These are phyloP conservation scores for Sebastes oblongus DNA, from an alignment of 2,797 vertebrate genomes.

Conservation along the genomic window DNA sequence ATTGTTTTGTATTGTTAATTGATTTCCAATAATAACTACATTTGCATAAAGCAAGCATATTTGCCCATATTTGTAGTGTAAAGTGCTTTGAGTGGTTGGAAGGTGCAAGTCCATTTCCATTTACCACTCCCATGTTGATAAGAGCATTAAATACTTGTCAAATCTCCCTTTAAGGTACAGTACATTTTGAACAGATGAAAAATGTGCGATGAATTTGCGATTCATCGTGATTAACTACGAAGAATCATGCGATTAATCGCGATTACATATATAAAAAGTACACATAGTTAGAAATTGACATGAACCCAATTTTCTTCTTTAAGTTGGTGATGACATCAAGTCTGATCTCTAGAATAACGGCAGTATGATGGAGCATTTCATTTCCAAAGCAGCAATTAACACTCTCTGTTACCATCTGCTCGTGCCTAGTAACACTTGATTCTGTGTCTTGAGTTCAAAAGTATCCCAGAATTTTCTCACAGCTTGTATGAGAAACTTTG, in stretches of 20 bases:
- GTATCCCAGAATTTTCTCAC: constrained; percentile 56
- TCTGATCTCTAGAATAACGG: not conserved
- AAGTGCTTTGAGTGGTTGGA: too few species aligned
- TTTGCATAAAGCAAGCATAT: too few species aligned
- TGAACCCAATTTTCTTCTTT: not conserved
- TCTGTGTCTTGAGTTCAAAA: constrained; percentile 3
- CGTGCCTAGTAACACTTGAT: not conserved
- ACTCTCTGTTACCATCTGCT: constrained; percentile 4
- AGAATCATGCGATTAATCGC: too few species aligned
- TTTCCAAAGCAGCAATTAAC: constrained; percentile 9
- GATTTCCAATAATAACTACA: too few species aligned
- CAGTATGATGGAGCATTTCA: not conserved
- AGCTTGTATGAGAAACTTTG: constrained; percentile 31
- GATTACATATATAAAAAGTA: not conserved
- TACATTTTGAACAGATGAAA: too few species aligned
- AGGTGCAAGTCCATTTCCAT: too few species aligned
- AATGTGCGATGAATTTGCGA: too few species aligned
- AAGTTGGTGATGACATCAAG: not conserved
- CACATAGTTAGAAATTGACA: not conserved
- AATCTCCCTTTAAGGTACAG: too few species aligned
- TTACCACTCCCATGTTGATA: too few species aligned
- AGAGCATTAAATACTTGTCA: too few species aligned
- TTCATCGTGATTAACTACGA: too few species aligned
- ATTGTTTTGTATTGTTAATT: accelerated
- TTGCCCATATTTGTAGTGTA: too few species aligned